phyloP scores from a whole-genome alignment of 2,888 invertebrate genomes.

The Morpho achilles region DNA sequence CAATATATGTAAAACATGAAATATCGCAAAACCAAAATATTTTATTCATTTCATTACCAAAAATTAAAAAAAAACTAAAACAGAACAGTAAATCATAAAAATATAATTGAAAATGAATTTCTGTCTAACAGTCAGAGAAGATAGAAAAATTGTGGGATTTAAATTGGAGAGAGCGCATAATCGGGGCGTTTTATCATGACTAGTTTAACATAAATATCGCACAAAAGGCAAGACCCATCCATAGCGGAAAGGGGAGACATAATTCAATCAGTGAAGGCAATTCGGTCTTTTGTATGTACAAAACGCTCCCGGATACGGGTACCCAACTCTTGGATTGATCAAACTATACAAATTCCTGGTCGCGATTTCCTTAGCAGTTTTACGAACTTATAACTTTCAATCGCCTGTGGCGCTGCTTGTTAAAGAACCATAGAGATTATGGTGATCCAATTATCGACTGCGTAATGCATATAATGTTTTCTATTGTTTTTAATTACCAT shows the following conservation, averaged over 20 bases:
- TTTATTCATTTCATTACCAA: no score
- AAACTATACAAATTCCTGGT: constrained; percentile 28
- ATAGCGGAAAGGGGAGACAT: constrained; percentile 54
- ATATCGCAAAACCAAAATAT: no score
- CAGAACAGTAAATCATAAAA: background rate
- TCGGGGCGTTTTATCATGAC: constrained; percentile 17
- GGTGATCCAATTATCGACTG: no score
- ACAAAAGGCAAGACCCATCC: constrained; percentile 50
- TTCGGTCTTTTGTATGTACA: constrained; percentile 72
- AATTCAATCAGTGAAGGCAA: constrained; percentile 69
- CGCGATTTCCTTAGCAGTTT: background rate
- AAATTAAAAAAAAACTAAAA: no score
- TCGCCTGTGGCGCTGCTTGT: no score
- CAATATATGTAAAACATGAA: no score
- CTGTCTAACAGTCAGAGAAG: constrained; percentile 1
- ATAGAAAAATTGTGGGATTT: constrained; percentile 4
- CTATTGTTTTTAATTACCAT: no score
- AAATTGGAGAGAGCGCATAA: constrained; percentile 4
- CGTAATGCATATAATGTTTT: no score
- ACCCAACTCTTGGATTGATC: constrained; percentile 28
- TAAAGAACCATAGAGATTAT: no score
- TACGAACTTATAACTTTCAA: no score
- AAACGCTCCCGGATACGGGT: constrained; percentile 55
- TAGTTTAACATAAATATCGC: constrained; percentile 47
- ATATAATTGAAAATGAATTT: background rate